These are phyloP conservation scores for Leptoclinus maculatus DNA, from an alignment of 2,797 vertebrate genomes.

Conservation along the genomic window DNA sequence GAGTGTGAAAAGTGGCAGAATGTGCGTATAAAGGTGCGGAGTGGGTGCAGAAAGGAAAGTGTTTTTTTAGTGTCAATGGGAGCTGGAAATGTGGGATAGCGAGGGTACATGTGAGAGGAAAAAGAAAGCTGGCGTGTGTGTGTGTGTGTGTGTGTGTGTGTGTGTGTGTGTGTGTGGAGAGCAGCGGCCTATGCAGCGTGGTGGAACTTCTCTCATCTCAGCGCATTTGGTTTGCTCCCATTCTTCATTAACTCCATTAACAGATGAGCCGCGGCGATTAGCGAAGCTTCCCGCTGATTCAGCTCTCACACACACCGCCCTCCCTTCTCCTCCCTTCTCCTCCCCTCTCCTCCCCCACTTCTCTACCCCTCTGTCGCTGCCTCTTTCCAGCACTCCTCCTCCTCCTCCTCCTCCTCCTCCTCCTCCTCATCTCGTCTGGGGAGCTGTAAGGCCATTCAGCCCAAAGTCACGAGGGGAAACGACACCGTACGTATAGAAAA, in stretches of 20 bases:
- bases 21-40: conserved; percentile 55
- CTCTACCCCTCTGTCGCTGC: conserved; percentile 63
- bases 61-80: conserved; percentile 74
- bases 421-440: conserved; percentile 67
- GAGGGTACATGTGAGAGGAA: conserved; percentile 52
- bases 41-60: conserved; percentile 69
- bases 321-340: conserved; percentile 1
- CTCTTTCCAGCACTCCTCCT: conserved; percentile 56
- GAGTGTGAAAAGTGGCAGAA: conserved; percentile 66
- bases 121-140: conserved; percentile 46
- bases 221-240: conserved; percentile 88
- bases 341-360: conserved; percentile 19
- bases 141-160: conserved; percentile 42
- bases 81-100: conserved; percentile 66
- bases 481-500: conserved; percentile 7
- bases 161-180: conserved; percentile 47
- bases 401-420: neutral
- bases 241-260: conserved; percentile 92
- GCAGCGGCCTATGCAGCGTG: conserved; percentile 85
- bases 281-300: conserved; percentile 88
- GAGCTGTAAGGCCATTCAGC: conserved; percentile 69
- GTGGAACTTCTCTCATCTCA: conserved; percentile 90
- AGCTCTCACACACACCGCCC: conserved; percentile 74
- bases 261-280: conserved; percentile 90
- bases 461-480: conserved; percentile 54